phyloP scores from a whole-genome alignment of 2,888 invertebrate genomes.

The Dryadula phaetusa region DNA sequence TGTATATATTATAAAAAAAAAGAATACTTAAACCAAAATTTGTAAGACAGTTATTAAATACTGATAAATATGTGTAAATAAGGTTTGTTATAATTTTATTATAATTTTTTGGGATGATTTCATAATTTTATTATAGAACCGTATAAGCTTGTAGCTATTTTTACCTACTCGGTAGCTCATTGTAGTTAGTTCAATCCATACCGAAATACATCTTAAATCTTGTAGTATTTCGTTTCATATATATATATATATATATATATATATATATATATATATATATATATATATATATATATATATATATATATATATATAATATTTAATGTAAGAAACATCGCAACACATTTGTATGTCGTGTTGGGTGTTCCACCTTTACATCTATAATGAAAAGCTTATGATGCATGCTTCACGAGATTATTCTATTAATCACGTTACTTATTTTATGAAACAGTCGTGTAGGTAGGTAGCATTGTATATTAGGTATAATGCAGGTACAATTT shows the following conservation, averaged over 20 bases:
- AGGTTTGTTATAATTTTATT: neutral
- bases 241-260: no score
- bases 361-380: neutral
- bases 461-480: no score
- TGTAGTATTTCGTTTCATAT: neutral
- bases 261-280: no score
- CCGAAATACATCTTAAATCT: constrained; percentile 19
- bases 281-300: no score
- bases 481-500: no score
- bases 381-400: no score
- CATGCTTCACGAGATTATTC: no score
- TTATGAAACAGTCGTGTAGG: no score
- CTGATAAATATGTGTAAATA: neutral
- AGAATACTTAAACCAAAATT: neutral
- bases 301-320: no score
- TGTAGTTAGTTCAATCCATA: constrained; percentile 17
- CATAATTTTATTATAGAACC: constrained; percentile 15
- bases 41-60: neutral
- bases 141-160: constrained; percentile 25
- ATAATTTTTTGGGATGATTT: constrained; percentile 6
- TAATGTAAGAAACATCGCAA: no score
- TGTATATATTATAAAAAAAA: neutral
- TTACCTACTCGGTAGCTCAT: constrained; percentile 19
- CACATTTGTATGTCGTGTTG: neutral
- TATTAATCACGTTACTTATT: neutral